Conservation (phyloP, 1,140 invertebrate genomes). For the Calephelis nemesis region DNA sequence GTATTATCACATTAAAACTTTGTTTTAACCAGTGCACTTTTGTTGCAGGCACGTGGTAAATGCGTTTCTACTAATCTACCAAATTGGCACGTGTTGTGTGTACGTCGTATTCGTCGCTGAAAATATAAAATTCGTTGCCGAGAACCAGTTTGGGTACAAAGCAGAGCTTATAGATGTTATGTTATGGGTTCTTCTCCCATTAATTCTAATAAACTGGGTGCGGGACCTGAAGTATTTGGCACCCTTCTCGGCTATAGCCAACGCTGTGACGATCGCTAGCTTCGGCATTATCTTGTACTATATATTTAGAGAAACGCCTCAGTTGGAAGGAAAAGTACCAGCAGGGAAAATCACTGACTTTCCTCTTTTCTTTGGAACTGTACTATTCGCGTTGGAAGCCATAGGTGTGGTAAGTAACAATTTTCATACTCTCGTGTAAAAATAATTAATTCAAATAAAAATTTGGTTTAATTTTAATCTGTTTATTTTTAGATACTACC, state of each 20-base stretch:
- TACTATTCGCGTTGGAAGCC: conserved; percentile 84
- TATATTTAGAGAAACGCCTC: conserved; percentile 82
- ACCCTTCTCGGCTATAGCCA: conserved; percentile 87
- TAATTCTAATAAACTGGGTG: conserved; percentile 85
- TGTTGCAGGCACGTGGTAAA: conserved; percentile 82
- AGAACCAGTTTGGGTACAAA: conserved; percentile 66
- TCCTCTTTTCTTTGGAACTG: conserved; percentile 84
- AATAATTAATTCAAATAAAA: too few relatives aligned
- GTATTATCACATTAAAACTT: too few relatives aligned
- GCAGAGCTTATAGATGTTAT: conserved; percentile 77
- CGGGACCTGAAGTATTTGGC: conserved; percentile 87
- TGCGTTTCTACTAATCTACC: conserved; percentile 87
- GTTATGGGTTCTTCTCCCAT: conserved; percentile 81
- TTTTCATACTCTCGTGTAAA: not conserved
- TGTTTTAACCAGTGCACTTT: not conserved
- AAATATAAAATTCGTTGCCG: conserved; percentile 83
- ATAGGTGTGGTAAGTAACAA: conserved; percentile 81
- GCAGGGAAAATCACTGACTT: conserved; percentile 73
- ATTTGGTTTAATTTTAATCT: not conserved
- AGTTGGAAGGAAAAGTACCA: conserved; percentile 62
- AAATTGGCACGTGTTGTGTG: conserved; percentile 93
- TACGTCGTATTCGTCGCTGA: conserved; percentile 92
- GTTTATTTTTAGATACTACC: conserved; percentile 85
- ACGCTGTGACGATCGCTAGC: conserved; percentile 82
- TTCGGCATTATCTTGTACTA: conserved; percentile 86